These are phyloP conservation scores for Phyllopteryx taeniolatus DNA, from an alignment of 2,113 vertebrate genomes.

Conservation along the genomic window DNA sequence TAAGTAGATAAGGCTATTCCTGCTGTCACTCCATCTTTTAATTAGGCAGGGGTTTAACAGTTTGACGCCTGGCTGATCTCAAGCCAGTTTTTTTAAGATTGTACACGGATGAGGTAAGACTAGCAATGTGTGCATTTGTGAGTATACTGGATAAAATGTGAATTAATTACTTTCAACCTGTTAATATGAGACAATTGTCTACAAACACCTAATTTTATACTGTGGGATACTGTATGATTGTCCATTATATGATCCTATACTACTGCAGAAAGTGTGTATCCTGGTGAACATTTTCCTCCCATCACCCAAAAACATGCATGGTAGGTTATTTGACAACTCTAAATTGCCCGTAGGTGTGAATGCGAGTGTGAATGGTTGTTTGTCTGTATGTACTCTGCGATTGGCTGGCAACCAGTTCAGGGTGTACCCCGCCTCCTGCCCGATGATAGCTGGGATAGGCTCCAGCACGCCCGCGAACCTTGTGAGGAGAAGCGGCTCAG, in stretches of 20 bases:
- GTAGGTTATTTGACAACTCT: too few species aligned
- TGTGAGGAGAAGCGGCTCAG: too few species aligned
- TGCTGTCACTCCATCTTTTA: conserved; percentile 53
- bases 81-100: conserved; percentile 12
- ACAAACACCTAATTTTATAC: not conserved
- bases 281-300: too few species aligned
- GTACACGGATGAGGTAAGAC: conserved; percentile 17
- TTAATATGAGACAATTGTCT: not conserved
- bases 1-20: conserved; percentile 53
- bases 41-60: conserved; percentile 55
- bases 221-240: not conserved
- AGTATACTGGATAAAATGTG: not conserved
- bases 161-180: not conserved
- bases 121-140: conserved; percentile 3
- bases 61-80: conserved; percentile 29
- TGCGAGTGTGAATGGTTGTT: too few species aligned
- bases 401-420: too few species aligned
- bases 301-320: too few species aligned
- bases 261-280: not conserved
- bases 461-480: too few species aligned
- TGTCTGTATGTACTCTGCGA: too few species aligned
- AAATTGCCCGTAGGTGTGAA: too few species aligned
- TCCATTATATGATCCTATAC: not conserved
- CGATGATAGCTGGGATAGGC: too few species aligned
- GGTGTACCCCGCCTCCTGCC: too few species aligned